Conservation (phyloP, 2,888 invertebrate species). For the Drosophila gaucha region DNA sequence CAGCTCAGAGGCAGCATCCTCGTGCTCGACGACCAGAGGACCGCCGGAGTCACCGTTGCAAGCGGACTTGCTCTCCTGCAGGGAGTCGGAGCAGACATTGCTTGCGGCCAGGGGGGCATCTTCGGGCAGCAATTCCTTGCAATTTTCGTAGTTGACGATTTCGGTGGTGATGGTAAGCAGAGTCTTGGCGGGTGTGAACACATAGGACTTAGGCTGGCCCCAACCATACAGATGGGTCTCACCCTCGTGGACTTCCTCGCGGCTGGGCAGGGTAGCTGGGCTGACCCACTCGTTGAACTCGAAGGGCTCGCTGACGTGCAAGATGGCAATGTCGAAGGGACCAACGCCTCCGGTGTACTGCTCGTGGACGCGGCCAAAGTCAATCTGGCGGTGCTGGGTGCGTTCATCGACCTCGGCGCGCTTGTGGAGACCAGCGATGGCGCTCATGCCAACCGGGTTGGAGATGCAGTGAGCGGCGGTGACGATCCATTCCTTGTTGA, state of each 20-base stretch:
- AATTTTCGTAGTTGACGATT: conserved; percentile 68
- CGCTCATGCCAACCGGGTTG: conserved; percentile 70
- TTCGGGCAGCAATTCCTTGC: conserved; percentile 65
- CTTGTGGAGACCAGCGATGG: conserved; percentile 84
- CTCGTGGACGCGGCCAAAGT: conserved; percentile 80
- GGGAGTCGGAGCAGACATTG: conserved; percentile 85
- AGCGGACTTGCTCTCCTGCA: conserved; percentile 84
- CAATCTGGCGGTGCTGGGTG: conserved; percentile 76
- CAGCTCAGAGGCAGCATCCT: conserved; percentile 63
- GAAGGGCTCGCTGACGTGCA: conserved; percentile 80
- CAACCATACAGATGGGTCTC: conserved; percentile 84
- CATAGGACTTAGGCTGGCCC: conserved; percentile 82
- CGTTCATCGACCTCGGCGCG: conserved; percentile 65
- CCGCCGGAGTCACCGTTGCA: conserved; percentile 85
- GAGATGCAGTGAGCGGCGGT: conserved; percentile 84
- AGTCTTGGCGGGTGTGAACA: conserved; percentile 59
- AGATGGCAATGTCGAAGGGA: conserved; percentile 86
- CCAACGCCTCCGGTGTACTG: conserved; percentile 82
- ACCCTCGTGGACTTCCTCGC: conserved; percentile 71
- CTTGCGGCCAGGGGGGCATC: conserved; percentile 69
- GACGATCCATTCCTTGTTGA: conserved; percentile 82
- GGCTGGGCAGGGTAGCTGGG: conserved; percentile 82
- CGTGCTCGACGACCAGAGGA: conserved; percentile 76
- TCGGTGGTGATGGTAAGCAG: conserved; percentile 79
- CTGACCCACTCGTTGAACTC: conserved; percentile 77